Evolutionary conservation across 2,113 vertebrate genomes (phyloP).

Genomic region (Galeopterus variegatus): DNA sequence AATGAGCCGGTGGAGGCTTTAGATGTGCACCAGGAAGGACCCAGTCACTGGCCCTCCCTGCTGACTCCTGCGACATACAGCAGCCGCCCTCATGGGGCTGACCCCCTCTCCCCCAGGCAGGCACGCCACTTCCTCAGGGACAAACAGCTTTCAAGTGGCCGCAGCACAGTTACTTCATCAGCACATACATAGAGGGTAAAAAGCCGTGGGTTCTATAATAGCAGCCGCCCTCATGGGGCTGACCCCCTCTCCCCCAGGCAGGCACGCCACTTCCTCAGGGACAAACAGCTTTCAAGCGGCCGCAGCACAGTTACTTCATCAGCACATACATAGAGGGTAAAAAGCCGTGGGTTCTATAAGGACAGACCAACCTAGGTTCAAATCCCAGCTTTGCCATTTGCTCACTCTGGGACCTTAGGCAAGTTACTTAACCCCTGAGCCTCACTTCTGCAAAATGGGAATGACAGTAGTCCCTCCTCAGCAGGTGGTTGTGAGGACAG

Average conservation of each 20-base stretch:
- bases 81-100: background rate
- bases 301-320: background rate
- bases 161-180: background rate
- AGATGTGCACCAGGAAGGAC: background rate
- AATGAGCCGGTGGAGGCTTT: background rate
- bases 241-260: background rate
- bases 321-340: background rate
- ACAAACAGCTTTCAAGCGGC: background rate
- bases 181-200: background rate
- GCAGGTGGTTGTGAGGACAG: background rate
- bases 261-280: background rate
- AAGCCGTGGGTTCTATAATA: background rate
- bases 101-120: background rate
- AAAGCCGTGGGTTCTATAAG: background rate
- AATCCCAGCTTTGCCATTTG: background rate
- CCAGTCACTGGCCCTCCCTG: fast-evolving
- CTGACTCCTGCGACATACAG: background rate
- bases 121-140: background rate
- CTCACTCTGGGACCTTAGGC: background rate
- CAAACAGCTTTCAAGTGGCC: fast-evolving
- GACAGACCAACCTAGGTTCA: background rate
- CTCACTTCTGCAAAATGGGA: background rate
- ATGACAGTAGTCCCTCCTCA: too few species aligned
- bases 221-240: too few species aligned
- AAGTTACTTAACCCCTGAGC: background rate